phyloP scores from a whole-genome alignment of 1,140 invertebrate genomes.

The Formica exsecta region DNA sequence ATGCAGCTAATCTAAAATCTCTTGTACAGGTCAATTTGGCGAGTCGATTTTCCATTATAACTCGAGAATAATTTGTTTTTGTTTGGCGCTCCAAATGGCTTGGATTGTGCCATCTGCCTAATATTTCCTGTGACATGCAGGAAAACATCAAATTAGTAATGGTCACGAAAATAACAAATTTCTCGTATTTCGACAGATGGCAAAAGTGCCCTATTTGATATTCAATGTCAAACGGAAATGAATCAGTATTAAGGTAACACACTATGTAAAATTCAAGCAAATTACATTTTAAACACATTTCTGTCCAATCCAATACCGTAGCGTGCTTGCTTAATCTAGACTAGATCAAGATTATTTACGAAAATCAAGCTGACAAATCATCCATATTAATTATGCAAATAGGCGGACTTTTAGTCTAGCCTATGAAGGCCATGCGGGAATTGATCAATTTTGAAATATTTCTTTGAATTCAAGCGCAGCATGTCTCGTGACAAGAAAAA shows the following conservation, averaged over 20 bases:
- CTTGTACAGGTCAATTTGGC: conserved; percentile 41
- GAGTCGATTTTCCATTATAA: conserved; percentile 44
- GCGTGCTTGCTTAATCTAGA: background rate
- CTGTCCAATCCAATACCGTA: background rate
- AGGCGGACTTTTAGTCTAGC: background rate
- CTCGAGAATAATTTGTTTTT: conserved; percentile 54
- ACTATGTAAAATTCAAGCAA: conserved; percentile 1
- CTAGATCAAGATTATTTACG: background rate
- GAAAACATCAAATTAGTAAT: conserved; percentile 51
- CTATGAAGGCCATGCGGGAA: background rate
- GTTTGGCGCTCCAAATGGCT: background rate
- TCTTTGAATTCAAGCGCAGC: background rate
- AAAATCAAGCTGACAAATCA: conserved; percentile 9
- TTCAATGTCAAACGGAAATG: background rate
- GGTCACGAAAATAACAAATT: conserved; percentile 58
- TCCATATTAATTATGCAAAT: conserved; percentile 49
- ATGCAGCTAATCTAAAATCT: background rate
- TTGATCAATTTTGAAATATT: conserved; percentile 45
- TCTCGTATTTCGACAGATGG: conserved; percentile 16
- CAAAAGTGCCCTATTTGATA: background rate
- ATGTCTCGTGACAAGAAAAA: background rate
- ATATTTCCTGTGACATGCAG: conserved; percentile 56
- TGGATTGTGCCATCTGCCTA: conserved; percentile 36
- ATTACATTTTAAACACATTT: background rate
- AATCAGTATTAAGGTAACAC: background rate